Conservation (phyloP, 2,113 vertebrate genomes). For the Rattus rattus region DNA sequence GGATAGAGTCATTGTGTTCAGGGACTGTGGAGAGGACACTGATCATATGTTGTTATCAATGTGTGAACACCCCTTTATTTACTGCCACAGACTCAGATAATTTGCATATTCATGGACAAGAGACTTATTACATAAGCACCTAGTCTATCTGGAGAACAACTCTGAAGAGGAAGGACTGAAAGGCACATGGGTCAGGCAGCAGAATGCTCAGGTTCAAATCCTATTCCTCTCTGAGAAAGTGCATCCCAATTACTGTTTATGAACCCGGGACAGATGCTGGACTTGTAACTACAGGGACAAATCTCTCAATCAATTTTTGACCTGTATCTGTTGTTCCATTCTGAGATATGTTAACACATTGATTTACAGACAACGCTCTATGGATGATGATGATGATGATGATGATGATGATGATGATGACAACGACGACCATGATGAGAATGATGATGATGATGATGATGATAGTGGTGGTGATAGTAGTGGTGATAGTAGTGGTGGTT, state of each 20-base stretch:
- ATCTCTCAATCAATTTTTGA: background rate
- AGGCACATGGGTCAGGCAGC: background rate
- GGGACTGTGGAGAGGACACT: background rate
- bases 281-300: background rate
- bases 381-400: background rate
- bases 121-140: background rate
- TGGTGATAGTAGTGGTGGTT: too few species aligned
- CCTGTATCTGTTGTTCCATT: background rate
- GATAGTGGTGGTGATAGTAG: too few species aligned
- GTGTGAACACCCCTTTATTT: background rate
- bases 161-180: background rate
- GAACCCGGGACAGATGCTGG: background rate
- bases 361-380: too few species aligned
- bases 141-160: background rate
- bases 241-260: background rate
- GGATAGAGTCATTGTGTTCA: fast-evolving
- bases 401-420: background rate
- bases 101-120: background rate
- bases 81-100: background rate
- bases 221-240: background rate
- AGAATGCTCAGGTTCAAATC: background rate
- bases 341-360: too few species aligned
- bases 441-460: too few species aligned
- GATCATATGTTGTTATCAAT: background rate
- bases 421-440: too few species aligned